Evolutionary conservation across 2,113 vertebrate species (phyloP), one percentile per base, ranked within the genome.

Genomic region (Gracilinanus agilis): DNA sequence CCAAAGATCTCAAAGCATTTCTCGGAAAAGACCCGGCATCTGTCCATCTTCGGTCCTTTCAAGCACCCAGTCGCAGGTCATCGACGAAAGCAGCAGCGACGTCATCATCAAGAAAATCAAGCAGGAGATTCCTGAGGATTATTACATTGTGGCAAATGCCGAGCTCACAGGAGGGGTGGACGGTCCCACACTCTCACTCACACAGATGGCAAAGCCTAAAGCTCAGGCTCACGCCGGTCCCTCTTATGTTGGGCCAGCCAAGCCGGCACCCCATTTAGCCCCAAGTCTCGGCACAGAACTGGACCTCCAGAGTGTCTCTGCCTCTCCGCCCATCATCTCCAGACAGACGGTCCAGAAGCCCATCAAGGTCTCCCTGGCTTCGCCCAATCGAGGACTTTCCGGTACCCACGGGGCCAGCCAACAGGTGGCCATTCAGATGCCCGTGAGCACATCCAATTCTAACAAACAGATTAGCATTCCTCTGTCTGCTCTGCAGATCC

Each of bases 81-180:
- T 98, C 0, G 98, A 98, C 0, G 98, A 98, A 89, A 97, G 97
- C 1, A 94, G 98, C 1, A 94, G 90, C 0, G 99, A 99, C 19
- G 98, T 98, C 21, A 96, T 98, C 0, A 98, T 98, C 93, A 99
- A 99, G 97, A 99, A 99, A 96, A 99, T 99, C 95, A 99, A 99
- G 97, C 99, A 99, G 94, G 99, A 99, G 97, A 98, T 98, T 53
- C 98, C 99, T 0, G 99, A 99, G 96, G 99, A 99, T 97, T 99
- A 99, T 96, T 99, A 99, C 67, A 99, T 99, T 8, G 99, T 99
- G 96, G 99, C 99, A 53, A 99, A 99, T 0, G 98, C 98, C 0
- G 98, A 99, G 97, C 98, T 99, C 49, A 98, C 98, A 0, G 98
- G 97, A 0, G 98, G 98, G 0, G 96, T 95, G 0, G 98, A 99